Conservation (phyloP, 2,888 invertebrate genomes). For the Hirtodrosophila duncani region DNA sequence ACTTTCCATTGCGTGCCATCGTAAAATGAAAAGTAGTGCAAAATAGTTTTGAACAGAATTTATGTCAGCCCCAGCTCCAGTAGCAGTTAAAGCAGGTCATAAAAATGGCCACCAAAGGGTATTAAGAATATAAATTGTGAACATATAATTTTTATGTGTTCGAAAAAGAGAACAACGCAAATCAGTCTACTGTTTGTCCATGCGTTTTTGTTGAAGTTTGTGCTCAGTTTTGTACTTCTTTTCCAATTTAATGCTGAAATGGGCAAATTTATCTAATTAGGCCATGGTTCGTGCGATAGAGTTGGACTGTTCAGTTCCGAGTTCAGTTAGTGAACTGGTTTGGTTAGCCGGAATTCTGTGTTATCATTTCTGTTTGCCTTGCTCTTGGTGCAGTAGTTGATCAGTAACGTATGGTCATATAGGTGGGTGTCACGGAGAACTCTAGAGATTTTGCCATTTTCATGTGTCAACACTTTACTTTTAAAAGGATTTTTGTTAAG, state of each 20-base stretch:
- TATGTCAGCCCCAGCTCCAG: constrained; percentile 50
- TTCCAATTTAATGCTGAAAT: constrained; percentile 5
- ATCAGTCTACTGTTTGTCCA: constrained; percentile 12
- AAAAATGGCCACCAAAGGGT: too few species aligned
- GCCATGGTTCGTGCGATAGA: not conserved
- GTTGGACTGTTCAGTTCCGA: too few species aligned
- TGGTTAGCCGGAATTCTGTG: too few species aligned
- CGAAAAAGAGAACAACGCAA: constrained; percentile 4
- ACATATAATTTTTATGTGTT: constrained; percentile 24
- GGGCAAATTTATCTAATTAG: constrained; percentile 26
- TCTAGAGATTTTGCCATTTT: too few species aligned
- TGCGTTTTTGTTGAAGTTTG: constrained; percentile 5
- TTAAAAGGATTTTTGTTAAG: too few species aligned
- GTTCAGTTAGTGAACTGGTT: too few species aligned
- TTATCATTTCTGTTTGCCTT: too few species aligned
- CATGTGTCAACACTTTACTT: too few species aligned
- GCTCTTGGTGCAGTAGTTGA: too few species aligned
- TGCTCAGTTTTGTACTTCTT: constrained; percentile 1
- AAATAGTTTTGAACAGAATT: constrained; percentile 53
- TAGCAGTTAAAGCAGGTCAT: constrained; percentile 17
- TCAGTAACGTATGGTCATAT: too few species aligned
- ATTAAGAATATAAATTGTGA: constrained; percentile 4
- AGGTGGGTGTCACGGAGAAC: too few species aligned
- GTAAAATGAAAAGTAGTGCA: constrained; percentile 53
- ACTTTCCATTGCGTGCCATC: constrained; percentile 48